These are phyloP conservation scores for Hirudinaria manillensis DNA, from an alignment of 2,888 invertebrate genomes.

Conservation along the genomic window DNA sequence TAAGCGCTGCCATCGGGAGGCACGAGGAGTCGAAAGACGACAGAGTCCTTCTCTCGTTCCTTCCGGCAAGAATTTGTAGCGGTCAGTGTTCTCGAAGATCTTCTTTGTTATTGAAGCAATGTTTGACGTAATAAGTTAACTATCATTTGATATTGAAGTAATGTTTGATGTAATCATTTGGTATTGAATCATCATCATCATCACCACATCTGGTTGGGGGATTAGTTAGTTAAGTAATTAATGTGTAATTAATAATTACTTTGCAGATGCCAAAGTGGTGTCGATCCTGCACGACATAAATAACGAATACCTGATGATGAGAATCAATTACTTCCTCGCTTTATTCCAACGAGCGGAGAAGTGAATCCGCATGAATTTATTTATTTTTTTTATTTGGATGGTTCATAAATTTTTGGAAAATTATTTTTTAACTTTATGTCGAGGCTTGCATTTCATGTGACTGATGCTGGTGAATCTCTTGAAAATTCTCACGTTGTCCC, in stretches of 20 bases:
- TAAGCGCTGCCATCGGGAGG: neutral
- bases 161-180: too few relatives aligned
- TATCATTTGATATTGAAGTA: too few relatives aligned
- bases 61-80: neutral
- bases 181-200: too few relatives aligned
- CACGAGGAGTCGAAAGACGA: neutral
- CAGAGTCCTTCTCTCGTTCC: neutral
- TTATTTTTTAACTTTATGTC: too few relatives aligned
- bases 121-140: too few relatives aligned
- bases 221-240: neutral
- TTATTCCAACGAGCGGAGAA: too few relatives aligned
- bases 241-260: neutral
- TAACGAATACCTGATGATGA: neutral
- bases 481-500: too few relatives aligned
- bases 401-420: too few relatives aligned
- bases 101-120: too few relatives aligned
- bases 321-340: constrained; percentile 20
- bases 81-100: too few relatives aligned
- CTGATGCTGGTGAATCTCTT: too few relatives aligned
- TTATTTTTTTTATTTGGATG: neutral
- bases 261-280: constrained; percentile 5
- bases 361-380: neutral
- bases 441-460: too few relatives aligned
- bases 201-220: neutral
- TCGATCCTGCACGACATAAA: neutral